A percentile compares a stretch with the other conserved stretches of the same genome.
phyloP scores from a whole-genome alignment of 1,140 invertebrate genomes.

The Mercenaria mercenaria region DNA sequence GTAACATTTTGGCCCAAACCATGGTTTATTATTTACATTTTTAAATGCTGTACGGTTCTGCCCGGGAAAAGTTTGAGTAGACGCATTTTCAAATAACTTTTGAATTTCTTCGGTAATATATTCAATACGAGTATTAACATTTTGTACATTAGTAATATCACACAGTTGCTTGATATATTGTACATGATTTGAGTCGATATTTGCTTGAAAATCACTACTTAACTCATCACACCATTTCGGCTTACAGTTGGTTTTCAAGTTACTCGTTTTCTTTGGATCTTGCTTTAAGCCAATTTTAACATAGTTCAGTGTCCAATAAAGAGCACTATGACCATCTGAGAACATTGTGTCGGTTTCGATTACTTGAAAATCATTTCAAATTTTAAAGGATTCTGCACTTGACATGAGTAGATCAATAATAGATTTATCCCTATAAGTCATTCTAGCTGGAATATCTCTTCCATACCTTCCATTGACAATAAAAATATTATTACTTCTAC shows the following conservation, averaged over 20 bases:
- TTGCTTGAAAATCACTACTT: not conserved
- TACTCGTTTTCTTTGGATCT: not conserved
- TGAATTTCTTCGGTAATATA: not conserved
- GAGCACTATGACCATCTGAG: not conserved
- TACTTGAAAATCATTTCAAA: not conserved
- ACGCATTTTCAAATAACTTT: not conserved
- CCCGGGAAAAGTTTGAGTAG: not conserved
- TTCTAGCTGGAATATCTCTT: not conserved
- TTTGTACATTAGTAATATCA: not conserved
- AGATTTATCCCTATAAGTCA: not conserved
- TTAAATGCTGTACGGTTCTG: not conserved
- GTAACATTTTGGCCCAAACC: not conserved
- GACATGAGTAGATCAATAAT: not conserved
- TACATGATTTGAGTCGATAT: not conserved
- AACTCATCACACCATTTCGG: not conserved
- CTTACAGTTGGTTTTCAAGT: not conserved
- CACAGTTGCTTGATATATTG: not conserved
- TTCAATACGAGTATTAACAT: not conserved
- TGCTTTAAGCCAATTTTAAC: not conserved
- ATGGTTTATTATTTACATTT: not conserved
- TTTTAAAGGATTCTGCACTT: not conserved
- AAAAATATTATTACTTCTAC: not conserved
- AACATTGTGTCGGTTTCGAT: not conserved
- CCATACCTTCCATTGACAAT: not conserved
- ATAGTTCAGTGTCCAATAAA: not conserved